Evolutionary conservation across 2,113 vertebrate species (phyloP).

Genomic region (Willisornis vidua): DNA sequence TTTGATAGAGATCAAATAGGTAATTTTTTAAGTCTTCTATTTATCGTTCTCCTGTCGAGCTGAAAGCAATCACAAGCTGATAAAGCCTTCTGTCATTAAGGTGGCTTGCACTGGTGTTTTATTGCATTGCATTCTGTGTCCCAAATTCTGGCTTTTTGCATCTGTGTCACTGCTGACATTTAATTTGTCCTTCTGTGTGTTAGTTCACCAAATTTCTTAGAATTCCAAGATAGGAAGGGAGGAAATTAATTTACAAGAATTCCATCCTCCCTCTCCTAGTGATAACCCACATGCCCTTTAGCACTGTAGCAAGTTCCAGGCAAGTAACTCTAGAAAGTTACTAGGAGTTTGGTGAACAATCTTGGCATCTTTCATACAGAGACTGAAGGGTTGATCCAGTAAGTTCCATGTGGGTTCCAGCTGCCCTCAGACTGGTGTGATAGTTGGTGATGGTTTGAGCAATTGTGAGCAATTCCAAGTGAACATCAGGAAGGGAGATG

Average conservation of each 20-base stretch:
- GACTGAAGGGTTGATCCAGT: neutral
- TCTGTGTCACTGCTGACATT: neutral
- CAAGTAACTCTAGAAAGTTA: neutral
- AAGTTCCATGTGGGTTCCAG: neutral
- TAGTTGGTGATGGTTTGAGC: neutral
- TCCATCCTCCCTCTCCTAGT: neutral
- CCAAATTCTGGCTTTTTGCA: neutral
- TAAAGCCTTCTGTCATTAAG: neutral
- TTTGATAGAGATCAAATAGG: neutral
- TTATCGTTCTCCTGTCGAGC: neutral
- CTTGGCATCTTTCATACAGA: neutral
- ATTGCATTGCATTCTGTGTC: neutral
- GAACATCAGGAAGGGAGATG: neutral
- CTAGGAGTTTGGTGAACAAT: neutral
- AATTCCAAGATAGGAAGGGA: neutral
- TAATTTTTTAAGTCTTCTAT: neutral
- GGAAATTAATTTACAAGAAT: neutral
- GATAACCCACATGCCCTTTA: neutral
- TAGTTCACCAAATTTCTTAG: neutral
- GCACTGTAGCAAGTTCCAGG: neutral
- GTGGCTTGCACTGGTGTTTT: neutral
- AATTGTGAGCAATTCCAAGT: accelerated
- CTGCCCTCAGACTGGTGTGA: accelerated
- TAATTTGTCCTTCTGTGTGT: neutral
- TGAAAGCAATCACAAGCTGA: neutral